Conservation (phyloP, 2,113 vertebrate species). For the Oncorhynchus kisutch region DNA sequence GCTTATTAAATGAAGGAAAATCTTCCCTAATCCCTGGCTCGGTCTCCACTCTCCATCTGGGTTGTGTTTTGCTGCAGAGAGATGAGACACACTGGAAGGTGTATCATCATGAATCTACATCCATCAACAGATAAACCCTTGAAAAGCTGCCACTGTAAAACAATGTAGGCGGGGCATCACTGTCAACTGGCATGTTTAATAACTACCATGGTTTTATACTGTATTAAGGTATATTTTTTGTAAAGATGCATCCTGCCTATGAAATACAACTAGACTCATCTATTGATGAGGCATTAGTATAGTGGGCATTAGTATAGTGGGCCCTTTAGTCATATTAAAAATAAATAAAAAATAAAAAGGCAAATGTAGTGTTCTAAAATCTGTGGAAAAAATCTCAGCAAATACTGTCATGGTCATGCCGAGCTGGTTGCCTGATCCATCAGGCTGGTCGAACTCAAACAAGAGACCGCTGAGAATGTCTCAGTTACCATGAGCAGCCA, state of each 20-base stretch:
- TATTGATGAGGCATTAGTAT: not conserved
- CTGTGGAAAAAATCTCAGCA: conserved; percentile 18
- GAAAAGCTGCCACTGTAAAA: conserved; percentile 21
- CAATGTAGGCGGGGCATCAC: too few relatives aligned
- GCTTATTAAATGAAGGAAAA: conserved; percentile 77
- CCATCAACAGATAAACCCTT: conserved; percentile 39
- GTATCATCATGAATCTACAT: conserved; percentile 53
- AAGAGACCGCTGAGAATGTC: conserved; percentile 13
- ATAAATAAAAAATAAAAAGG: too few relatives aligned
- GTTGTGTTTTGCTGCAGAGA: conserved; percentile 28
- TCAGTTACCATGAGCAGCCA: conserved; percentile 28
- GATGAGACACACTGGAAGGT: conserved; percentile 45
- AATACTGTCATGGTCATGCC: not conserved
- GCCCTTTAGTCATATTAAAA: too few relatives aligned
- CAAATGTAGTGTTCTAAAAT: not conserved
- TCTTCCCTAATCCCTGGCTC: conserved; percentile 70
- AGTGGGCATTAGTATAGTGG: not conserved
- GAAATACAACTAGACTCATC: too few relatives aligned
- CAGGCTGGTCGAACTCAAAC: conserved; percentile 11
- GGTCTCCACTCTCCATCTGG: conserved; percentile 64
- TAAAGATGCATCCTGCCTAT: too few relatives aligned
- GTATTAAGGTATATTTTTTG: too few relatives aligned
- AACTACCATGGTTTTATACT: not conserved
- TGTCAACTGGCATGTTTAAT: not conserved
- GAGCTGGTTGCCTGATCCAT: not conserved